Evolutionary conservation across 2,888 invertebrate species (phyloP), one percentile per base, ranked within the genome.

Genomic region (Chymomyza fuscimana): DNA sequence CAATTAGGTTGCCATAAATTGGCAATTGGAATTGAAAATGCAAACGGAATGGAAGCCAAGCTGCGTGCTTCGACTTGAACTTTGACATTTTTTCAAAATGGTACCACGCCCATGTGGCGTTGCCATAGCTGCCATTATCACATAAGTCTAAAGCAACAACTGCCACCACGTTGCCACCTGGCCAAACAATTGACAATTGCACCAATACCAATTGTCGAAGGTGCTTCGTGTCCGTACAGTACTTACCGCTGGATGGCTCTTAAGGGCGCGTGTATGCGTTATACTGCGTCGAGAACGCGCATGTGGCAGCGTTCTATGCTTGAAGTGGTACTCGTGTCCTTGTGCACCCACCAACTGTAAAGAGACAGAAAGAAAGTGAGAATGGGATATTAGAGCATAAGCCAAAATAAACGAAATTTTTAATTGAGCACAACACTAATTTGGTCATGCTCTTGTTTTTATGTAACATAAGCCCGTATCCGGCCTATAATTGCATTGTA

Each of bases 271-370:
- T 80, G 96, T 95, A 91, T 99, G 98, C 16, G 96, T 94, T 81
- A 99, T 94, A 90, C 98, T 98, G 77, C 99, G 93, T 89, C 96
- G 96, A 72, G 95, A 94, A 70, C 99, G 94, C 50, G 97, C 97
- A 84, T 96, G 96, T 5, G 98, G 97, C 76, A 99, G 93, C n/a
- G 96, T 97, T 78, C 95, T 95, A 91, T 98, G 98, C 69, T 97
- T 94, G 93, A 99, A 99, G 92, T 99, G 98, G 93, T 96, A 99
- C 92, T 98, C 98, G 79, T 94, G 95, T 81, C 95, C 94, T 63
- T 97, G 97, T 68, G 91, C 89, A 66, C 97, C 97, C 88, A 98
- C 93, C 72, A 99, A 93, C 99, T 99, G 93, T 56, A 63, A 58
- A 25, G 22, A 58, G 29, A 25, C 5, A 58, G 10, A 58, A 4